Base-by-base conservation (phyloP, 2,113 vertebrate genomes). In the Marcusenius ussheri region DNA sequence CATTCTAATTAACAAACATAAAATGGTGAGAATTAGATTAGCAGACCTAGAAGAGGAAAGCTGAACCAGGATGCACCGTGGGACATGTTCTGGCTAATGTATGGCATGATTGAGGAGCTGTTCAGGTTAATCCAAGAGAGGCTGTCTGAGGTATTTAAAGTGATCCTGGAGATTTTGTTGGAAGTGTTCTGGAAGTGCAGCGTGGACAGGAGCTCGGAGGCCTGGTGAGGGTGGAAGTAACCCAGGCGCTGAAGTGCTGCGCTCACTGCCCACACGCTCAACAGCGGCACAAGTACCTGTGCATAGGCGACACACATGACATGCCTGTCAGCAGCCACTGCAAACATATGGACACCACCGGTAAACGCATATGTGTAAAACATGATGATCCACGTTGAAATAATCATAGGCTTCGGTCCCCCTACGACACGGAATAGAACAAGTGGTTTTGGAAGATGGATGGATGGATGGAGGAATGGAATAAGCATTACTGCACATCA, bases 251-350 rank as follows among this genome's bases (percentile, higher is more conserved):
- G 93, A 92, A 97, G 90, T 39, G 92, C 45, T n/a, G 92, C 94
- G 85, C 95, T 96, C 84, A 96, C 0, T 0, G 90, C 49, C 94
- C 97, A 97, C 80, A 95, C 95, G 49, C 91, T 91, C 87, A 92
- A 88, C 88, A 96, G 93, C 0, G 97, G 94, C n/a, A 96, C 53
- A 66, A 98, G 92, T n/a, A 98, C 92, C 97, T 97, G 91, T 9
- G 46, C 89, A 70, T 8, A 88, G 39, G 53, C 17, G 27, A 46
- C 17, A 35, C 13, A 35, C 35, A 19, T 39, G 35, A 6, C 74
- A 42, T 8, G 3, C 1, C 35, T 13, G 27, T 31, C 62, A 70
- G 27, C n/a, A 27, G 10, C 5, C 31, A 7, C 31, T 42, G 74
- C 74, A 19, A 2, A 42, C 17, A 2, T 1, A 39, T 15, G 13